A percentile compares a stretch with the other conserved stretches of the same genome.
Evolutionary conservation across 2,797 vertebrate species (phyloP).

Genomic region (Tangara arthus): DNA sequence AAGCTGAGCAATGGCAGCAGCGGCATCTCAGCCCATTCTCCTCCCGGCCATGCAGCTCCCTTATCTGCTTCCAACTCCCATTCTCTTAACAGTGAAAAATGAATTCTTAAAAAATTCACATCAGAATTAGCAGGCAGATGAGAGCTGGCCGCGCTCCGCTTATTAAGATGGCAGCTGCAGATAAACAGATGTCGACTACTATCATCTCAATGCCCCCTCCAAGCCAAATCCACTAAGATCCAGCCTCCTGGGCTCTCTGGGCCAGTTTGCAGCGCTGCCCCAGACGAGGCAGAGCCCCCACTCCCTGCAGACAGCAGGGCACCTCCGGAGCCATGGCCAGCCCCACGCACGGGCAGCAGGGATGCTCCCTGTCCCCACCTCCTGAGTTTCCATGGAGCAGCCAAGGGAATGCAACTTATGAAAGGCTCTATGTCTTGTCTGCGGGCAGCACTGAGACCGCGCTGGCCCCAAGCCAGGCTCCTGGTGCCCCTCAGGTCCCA

Average conservation of each 20-base stretch:
- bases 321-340: fast-evolving
- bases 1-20: conserved; percentile 55
- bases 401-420: not conserved
- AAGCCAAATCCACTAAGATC: conserved; percentile 9
- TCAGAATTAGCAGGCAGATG: conserved; percentile 52
- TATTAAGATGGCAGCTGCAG: conserved; percentile 58
- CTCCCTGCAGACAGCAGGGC: not conserved
- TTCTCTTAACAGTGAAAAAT: conserved; percentile 61
- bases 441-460: not conserved
- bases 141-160: conserved; percentile 9
- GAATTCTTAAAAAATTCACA: conserved; percentile 56
- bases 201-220: conserved; percentile 46
- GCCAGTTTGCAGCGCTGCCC: not conserved
- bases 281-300: fast-evolving
- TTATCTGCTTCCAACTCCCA: conserved; percentile 52
- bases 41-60: not conserved
- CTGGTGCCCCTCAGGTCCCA: not conserved
- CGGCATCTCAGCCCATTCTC: conserved; percentile 6
- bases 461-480: not conserved
- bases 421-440: conserved; percentile 34
- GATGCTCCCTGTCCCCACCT: not conserved
- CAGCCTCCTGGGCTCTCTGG: not conserved
- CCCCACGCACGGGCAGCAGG: fast-evolving
- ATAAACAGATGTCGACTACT: conserved; percentile 56
- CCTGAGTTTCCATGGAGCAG: not conserved